Percentiles rank a stretch among this genome's conserved stretches.
phyloP scores from a whole-genome alignment of 2,888 invertebrate genomes.

The Norana najaformis region DNA sequence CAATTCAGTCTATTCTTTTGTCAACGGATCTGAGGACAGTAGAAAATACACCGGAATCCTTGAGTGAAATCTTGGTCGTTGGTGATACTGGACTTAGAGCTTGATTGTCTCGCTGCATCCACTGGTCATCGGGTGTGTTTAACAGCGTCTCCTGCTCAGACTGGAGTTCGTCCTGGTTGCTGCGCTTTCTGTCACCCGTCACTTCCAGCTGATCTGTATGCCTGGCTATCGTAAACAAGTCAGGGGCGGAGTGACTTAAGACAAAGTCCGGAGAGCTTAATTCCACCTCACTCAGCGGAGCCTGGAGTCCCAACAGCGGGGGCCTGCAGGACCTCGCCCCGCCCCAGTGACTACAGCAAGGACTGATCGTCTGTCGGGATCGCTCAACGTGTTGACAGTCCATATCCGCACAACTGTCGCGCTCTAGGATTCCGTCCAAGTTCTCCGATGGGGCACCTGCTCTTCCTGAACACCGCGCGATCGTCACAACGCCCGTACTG shows the following conservation, averaged over 20 bases:
- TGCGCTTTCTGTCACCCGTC: background rate
- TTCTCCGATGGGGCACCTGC: background rate
- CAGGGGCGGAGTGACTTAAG: background rate
- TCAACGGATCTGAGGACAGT: background rate
- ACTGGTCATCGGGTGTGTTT: background rate
- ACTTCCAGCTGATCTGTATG: background rate
- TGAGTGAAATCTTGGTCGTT: background rate
- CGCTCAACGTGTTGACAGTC: background rate
- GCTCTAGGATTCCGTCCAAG: background rate
- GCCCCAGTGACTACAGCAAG: constrained; percentile 8
- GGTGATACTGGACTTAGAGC: constrained; percentile 10
- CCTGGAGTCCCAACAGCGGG: background rate
- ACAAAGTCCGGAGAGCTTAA: constrained; percentile 8
- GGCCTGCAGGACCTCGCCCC: background rate
- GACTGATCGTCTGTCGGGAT: constrained; percentile 22
- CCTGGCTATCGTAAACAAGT: background rate
- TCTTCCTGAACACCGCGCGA: background rate
- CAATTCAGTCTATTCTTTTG: constrained; percentile 19
- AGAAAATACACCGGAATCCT: background rate
- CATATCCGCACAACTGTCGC: background rate
- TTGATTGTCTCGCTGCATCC: background rate
- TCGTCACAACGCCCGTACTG: background rate
- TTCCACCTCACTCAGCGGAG: background rate
- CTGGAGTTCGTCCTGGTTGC: background rate
- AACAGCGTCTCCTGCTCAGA: background rate